A percentile compares a stretch with the other conserved stretches of the same genome.
phyloP scores from a whole-genome alignment of 2,797 vertebrate species.

The Danio kyathit region DNA sequence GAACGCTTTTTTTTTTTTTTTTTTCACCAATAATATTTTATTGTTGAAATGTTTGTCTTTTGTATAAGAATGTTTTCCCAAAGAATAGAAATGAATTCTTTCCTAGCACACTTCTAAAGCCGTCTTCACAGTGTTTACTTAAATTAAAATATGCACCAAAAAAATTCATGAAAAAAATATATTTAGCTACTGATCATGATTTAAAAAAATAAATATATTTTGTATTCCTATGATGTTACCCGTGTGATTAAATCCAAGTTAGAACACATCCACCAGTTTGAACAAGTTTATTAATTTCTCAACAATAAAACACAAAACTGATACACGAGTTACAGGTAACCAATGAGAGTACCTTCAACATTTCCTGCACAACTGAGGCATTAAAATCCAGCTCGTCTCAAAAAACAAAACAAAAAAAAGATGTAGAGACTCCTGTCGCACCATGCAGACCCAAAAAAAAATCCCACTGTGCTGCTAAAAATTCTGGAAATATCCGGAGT shows the following conservation, averaged over 20 bases:
- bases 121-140: background rate
- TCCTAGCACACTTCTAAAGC: background rate
- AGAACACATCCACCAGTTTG: constrained; percentile 48
- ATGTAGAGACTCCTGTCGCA: background rate
- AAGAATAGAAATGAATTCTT: background rate
- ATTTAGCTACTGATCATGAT: background rate
- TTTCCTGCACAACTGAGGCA: constrained; percentile 59
- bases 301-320: constrained; percentile 71
- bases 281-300: constrained; percentile 76
- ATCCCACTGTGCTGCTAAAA: background rate
- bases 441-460: background rate
- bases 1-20: constrained; percentile 44
- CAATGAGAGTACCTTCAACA: constrained; percentile 64
- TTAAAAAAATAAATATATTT: background rate
- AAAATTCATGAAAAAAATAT: background rate
- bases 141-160: background rate
- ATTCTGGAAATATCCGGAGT: background rate
- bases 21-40: background rate
- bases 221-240: background rate
- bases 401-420: background rate
- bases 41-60: constrained; percentile 65
- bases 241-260: background rate
- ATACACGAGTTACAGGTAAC: constrained; percentile 66
- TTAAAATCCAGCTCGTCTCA: constrained; percentile 38
- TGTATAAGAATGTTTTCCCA: background rate